phyloP scores from a whole-genome alignment of 2,888 invertebrate species.

The Cantharis flavilabris region DNA sequence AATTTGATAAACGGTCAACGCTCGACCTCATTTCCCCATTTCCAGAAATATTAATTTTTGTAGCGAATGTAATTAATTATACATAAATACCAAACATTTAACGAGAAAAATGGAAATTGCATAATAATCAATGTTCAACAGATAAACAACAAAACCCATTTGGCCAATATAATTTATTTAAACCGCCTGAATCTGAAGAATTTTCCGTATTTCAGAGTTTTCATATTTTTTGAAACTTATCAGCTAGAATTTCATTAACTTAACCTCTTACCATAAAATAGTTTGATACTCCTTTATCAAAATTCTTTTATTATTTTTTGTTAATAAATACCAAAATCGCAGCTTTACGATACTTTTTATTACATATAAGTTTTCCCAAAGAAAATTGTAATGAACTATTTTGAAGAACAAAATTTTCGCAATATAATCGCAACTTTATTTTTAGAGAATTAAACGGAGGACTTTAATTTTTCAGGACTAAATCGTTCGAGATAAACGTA shows the following conservation, averaged over 20 bases:
- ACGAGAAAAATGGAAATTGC: background rate
- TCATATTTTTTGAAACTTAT: background rate
- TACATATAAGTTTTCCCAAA: background rate
- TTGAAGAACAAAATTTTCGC: background rate
- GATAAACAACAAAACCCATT: background rate
- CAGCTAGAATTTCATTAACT: background rate
- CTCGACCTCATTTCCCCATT: constrained; percentile 23
- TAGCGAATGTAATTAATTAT: background rate
- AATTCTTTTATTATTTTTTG: background rate
- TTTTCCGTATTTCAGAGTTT: background rate
- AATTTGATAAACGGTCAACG: constrained; percentile 27
- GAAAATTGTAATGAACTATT: background rate
- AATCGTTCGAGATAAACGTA: background rate
- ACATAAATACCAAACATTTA: background rate
- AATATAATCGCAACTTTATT: background rate
- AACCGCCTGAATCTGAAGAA: background rate
- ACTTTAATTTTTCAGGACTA: background rate
- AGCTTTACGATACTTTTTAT: background rate
- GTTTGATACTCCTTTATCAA: background rate
- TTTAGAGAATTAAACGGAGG: background rate
- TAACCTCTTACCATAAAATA: background rate
- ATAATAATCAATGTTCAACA: background rate
- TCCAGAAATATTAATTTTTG: constrained; percentile 6
- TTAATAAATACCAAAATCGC: background rate
- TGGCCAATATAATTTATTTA: background rate